These are phyloP conservation scores for Caenorhabditis inopinata DNA, from an alignment of 1,140 invertebrate species.

Conservation along the genomic window DNA sequence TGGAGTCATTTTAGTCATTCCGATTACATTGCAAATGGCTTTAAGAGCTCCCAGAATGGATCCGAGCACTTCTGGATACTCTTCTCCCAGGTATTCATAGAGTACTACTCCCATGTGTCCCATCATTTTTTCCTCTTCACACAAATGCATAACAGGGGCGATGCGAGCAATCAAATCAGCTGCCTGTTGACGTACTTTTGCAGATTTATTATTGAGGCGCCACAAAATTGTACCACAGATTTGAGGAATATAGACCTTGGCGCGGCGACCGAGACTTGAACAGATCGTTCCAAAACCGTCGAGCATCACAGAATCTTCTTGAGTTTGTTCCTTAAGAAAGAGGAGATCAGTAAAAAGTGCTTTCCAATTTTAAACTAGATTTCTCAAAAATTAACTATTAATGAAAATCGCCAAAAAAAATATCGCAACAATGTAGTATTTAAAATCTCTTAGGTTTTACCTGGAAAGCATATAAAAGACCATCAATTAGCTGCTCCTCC, in stretches of 20 bases:
- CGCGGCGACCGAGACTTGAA: conserved; percentile 91
- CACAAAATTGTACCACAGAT: conserved; percentile 99
- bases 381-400: too few species aligned
- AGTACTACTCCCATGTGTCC: conserved; percentile 98
- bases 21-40: conserved; percentile 98
- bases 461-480: conserved; percentile 17
- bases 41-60: conserved; percentile 96
- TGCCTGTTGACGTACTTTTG: conserved; percentile 97
- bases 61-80: conserved; percentile 97
- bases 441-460: too few species aligned
- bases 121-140: conserved; percentile 99
- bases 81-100: conserved; percentile 98
- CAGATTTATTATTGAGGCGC: conserved; percentile 98
- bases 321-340: conserved; percentile 78
- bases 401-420: too few species aligned
- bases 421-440: too few species aligned
- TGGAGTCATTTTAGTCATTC: conserved; percentile 99
- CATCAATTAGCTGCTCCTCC: conserved; percentile 98
- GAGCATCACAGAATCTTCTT: conserved; percentile 95
- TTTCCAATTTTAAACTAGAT: too few species aligned
- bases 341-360: too few species aligned
- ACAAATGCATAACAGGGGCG: conserved; percentile 98
- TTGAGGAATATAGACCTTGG: conserved; percentile 96
- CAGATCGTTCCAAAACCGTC: conserved; percentile 99
- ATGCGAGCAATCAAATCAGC: conserved; percentile 97